A percentile compares a stretch with the other conserved stretches of the same genome.
Conservation (phyloP, 2,113 vertebrate genomes). For the Hippocampus mohnikei region DNA sequence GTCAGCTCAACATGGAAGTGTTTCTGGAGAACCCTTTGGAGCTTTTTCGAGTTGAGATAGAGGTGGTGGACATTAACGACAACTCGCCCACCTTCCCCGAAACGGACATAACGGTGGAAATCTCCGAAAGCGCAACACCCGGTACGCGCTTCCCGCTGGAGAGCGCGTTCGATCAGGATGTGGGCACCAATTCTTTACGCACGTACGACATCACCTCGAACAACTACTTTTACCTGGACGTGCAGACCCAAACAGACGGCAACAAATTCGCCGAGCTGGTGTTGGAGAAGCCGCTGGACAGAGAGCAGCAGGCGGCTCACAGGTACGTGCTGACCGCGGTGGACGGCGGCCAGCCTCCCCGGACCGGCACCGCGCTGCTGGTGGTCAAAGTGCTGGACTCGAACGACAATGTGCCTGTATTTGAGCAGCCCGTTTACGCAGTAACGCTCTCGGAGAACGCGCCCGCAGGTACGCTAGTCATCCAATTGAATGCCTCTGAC, state of each 20-base stretch:
- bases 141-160: constrained; percentile 95
- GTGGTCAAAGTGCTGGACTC: constrained; percentile 93
- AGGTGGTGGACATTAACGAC: constrained; percentile 97
- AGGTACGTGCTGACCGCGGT: constrained; percentile 95
- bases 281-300: constrained; percentile 88
- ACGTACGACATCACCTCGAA: constrained; percentile 95
- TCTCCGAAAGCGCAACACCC: constrained; percentile 94
- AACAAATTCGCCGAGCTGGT: constrained; percentile 95
- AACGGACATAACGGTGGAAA: constrained; percentile 93
- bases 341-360: constrained; percentile 88
- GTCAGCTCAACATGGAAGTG: constrained; percentile 94
- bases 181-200: constrained; percentile 92
- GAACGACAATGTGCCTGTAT: constrained; percentile 95
- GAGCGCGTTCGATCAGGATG: constrained; percentile 95
- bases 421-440: constrained; percentile 91
- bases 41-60: constrained; percentile 93
- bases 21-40: constrained; percentile 95
- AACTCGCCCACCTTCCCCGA: constrained; percentile 93
- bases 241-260: constrained; percentile 93
- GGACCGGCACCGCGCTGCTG: constrained; percentile 92
- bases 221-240: constrained; percentile 91
- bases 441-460: constrained; percentile 89
- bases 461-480: constrained; percentile 85
- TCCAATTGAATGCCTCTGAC: constrained; percentile 95
- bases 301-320: constrained; percentile 93